phyloP scores from a whole-genome alignment of 2,113 vertebrate genomes.

The Syrmaticus mikado region DNA sequence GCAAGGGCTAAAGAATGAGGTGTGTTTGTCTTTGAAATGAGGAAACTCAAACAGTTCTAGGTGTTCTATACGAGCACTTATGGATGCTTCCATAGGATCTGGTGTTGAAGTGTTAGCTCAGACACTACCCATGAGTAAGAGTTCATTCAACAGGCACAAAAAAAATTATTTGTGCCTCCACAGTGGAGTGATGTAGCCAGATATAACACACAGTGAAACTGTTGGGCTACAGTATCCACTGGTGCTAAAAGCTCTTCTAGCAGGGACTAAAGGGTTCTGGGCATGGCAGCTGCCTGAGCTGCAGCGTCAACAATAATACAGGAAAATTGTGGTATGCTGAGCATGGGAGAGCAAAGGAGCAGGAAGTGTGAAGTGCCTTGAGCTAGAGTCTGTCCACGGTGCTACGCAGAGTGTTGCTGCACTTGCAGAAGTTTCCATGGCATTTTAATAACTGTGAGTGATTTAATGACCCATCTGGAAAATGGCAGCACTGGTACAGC shows the following conservation, averaged over 20 bases:
- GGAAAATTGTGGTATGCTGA: fast-evolving
- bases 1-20: neutral
- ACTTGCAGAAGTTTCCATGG: slow-evolving; percentile 39
- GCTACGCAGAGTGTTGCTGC: neutral
- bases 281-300: fast-evolving
- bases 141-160: neutral
- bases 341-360: fast-evolving
- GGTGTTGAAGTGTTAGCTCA: neutral
- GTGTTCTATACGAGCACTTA: neutral
- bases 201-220: neutral
- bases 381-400: neutral
- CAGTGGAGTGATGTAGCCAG: neutral
- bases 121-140: neutral
- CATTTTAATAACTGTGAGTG: neutral
- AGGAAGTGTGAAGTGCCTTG: fast-evolving
- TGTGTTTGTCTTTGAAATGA: neutral
- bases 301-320: neutral
- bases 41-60: neutral
- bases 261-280: fast-evolving
- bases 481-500: neutral
- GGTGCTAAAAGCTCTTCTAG: neutral
- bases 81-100: fast-evolving
- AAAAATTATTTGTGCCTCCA: neutral
- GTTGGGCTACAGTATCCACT: neutral
- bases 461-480: slow-evolving; percentile 14